phyloP scores from a whole-genome alignment of 2,113 vertebrate species.

The Cephalopterus ornatus region DNA sequence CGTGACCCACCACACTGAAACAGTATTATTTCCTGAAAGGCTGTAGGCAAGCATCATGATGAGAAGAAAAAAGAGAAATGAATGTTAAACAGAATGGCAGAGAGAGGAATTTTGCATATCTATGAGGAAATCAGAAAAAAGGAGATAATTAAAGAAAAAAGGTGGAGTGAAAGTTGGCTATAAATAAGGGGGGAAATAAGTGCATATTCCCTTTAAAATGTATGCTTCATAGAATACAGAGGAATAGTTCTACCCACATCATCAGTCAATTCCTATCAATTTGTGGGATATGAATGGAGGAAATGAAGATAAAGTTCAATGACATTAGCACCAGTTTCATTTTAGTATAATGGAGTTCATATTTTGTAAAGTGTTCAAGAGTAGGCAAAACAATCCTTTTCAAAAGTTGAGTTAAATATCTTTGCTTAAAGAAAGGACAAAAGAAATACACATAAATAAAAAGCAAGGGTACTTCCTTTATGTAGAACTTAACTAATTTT shows the following conservation, averaged over 20 bases:
- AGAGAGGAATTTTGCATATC: background rate
- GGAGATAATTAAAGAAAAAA: background rate
- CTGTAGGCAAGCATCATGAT: slow-evolving; percentile 1
- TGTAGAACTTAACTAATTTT: background rate
- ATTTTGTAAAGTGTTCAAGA: background rate
- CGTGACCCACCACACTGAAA: background rate
- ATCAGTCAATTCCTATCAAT: background rate
- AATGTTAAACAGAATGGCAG: background rate
- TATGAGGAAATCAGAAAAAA: background rate
- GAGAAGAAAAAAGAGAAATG: background rate
- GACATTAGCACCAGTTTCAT: background rate
- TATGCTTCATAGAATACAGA: background rate
- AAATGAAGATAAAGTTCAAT: background rate
- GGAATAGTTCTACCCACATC: background rate
- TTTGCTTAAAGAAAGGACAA: background rate
- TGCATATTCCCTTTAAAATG: background rate
- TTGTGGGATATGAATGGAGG: background rate
- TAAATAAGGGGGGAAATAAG: background rate
- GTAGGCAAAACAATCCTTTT: background rate
- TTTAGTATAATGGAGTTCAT: background rate
- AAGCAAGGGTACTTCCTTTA: background rate
- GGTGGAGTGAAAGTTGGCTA: background rate
- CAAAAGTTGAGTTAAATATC: background rate
- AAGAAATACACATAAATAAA: background rate
- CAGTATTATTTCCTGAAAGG: slow-evolving; percentile 16